Evolutionary conservation across 2,888 invertebrate genomes (phyloP), one percentile per base, ranked within the genome.

Genomic region (Autographa gamma): DNA sequence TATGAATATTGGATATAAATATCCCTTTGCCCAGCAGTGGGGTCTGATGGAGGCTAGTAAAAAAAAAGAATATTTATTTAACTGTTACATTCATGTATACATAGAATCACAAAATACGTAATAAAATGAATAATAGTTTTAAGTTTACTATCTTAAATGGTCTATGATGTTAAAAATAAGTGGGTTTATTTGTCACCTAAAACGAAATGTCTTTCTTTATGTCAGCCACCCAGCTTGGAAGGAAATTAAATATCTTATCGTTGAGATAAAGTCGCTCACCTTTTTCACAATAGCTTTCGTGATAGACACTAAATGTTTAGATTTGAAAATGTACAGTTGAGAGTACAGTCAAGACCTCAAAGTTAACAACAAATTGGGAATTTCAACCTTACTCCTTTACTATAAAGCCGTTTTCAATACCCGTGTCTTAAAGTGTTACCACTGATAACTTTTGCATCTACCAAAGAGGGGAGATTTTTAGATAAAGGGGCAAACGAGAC

Each of bases 181-280:
- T n/a, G n/a, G 14, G 6, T 19, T 4, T 9, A 56, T 56, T 61
- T 76, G 63, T 66, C 70, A 60, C 59, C 74, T 78, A 73, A 79
- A 81, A 81, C 60, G 69, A 52, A 82, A 85, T 83, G 88, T 86
- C 87, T 89, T 89, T 89, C 89, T 66, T 89, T 85, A 77, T 88
- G 86, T 90, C 91, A 92, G 90, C 89, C 88, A 86, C 88, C 87
- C 89, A 88, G 87, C 87, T 76, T 73, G 68, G 85, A 84, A 92
- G 93, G 93, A 93, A 93, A 93, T 93, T 93, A 93, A 92, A 91
- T 90, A 86, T 90, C 90, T 91, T 92, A 91, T 92, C 92, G 86
- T 77, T 31, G 76, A 86, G 90, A 90, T 92, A 90, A 90, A 89
- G 89, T 89, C 89, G 80, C 84, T 89, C 88, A 88, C 86, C 88